These are phyloP conservation scores for Erpobdella octoculata DNA, from an alignment of 2,888 invertebrate species.

Conservation along the genomic window DNA sequence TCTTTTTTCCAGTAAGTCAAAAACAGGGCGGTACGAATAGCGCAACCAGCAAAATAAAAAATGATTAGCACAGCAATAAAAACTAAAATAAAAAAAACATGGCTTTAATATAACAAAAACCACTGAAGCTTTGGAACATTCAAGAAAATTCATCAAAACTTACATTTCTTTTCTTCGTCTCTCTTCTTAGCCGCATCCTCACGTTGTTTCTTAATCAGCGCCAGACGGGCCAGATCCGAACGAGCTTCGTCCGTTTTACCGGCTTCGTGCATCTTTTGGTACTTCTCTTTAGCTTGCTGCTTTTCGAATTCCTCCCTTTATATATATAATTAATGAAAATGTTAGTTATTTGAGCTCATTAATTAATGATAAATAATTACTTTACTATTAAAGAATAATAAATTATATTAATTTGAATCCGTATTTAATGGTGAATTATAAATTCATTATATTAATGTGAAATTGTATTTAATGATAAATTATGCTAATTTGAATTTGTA, in stretches of 20 bases:
- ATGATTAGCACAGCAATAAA: not conserved
- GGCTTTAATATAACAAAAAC: not conserved
- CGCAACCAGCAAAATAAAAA: not conserved
- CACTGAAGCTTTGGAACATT: not conserved
- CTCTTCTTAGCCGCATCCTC: conserved; percentile 87
- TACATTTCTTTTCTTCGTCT: conserved; percentile 70
- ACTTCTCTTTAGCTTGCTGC: conserved; percentile 78
- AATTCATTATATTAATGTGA: too few relatives aligned
- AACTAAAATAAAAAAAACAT: not conserved
- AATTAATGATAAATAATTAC: not conserved
- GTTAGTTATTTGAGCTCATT: not conserved
- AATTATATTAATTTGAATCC: not conserved
- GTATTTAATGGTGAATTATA: too few relatives aligned
- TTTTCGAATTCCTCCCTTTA: conserved; percentile 80
- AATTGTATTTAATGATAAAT: too few relatives aligned
- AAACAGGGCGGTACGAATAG: not conserved
- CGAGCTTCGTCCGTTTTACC: conserved; percentile 92
- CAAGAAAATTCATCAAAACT: not conserved
- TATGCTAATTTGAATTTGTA: too few relatives aligned
- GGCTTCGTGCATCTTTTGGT: conserved; percentile 83
- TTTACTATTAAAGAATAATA: not conserved
- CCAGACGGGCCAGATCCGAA: conserved; percentile 84
- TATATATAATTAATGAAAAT: conserved; percentile 16
- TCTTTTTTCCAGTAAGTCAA: too few relatives aligned
- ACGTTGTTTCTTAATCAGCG: conserved; percentile 84